Percentiles rank a stretch among this genome's conserved stretches.
Conservation (phyloP, 2,888 invertebrate genomes). For the Sturmia bella region DNA sequence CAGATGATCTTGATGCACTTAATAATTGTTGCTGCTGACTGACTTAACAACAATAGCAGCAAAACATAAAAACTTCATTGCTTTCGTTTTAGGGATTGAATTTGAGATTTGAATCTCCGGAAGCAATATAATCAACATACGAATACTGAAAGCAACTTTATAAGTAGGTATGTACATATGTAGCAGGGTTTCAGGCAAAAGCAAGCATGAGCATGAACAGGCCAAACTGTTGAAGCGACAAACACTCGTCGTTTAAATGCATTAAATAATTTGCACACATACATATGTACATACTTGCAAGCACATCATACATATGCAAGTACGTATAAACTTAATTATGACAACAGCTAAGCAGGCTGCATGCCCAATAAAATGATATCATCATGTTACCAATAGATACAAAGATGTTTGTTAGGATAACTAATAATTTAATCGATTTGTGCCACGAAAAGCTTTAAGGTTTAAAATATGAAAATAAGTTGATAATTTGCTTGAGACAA, state of each 20-base stretch:
- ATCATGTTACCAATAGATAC: slow-evolving; percentile 48
- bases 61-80: slow-evolving; percentile 40
- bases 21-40: slow-evolving; percentile 73
- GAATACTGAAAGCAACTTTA: slow-evolving; percentile 18
- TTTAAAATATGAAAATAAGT: slow-evolving; percentile 31
- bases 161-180: background rate
- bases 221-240: slow-evolving; percentile 57
- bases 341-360: background rate
- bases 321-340: slow-evolving; percentile 42
- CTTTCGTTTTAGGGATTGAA: slow-evolving; percentile 71
- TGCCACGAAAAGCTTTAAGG: slow-evolving; percentile 3
- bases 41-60: slow-evolving; percentile 58
- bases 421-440: slow-evolving; percentile 55
- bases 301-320: background rate
- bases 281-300: no score
- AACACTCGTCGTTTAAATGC: slow-evolving; percentile 14
- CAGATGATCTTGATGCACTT: slow-evolving; percentile 80
- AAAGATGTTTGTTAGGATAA: slow-evolving; percentile 31
- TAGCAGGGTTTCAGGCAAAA: slow-evolving; percentile 47
- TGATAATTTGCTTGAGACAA: slow-evolving; percentile 53
- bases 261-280: background rate
- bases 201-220: slow-evolving; percentile 7
- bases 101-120: slow-evolving; percentile 77
- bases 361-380: slow-evolving; percentile 40
- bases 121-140: slow-evolving; percentile 74